A percentile compares a stretch with the other conserved stretches of the same genome.
These are phyloP conservation scores for Microtus oregoni DNA, from an alignment of 2,113 vertebrate species.

Conservation along the genomic window DNA sequence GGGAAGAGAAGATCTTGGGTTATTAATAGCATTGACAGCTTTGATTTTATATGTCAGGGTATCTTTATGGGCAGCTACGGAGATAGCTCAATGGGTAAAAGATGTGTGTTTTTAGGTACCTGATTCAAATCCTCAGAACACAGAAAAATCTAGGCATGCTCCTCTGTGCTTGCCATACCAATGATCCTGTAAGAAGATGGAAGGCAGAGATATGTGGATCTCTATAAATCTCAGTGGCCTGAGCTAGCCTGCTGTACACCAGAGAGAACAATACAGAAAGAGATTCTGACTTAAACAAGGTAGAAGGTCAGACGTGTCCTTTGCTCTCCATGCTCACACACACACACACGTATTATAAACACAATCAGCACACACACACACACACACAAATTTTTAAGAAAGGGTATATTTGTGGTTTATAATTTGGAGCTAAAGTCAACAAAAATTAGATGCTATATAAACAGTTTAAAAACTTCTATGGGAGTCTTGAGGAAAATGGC, in stretches of 20 bases:
- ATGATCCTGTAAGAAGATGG: background rate
- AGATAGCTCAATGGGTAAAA: background rate
- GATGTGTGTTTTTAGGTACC: background rate
- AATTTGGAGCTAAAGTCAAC: constrained; percentile 30
- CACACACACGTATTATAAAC: too few relatives aligned
- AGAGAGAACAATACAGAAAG: background rate
- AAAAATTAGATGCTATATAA: constrained; percentile 29
- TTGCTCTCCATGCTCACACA: background rate
- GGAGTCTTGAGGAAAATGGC: background rate
- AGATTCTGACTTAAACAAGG: background rate
- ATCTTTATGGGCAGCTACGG: background rate
- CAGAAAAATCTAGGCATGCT: too few relatives aligned
- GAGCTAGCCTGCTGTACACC: background rate
- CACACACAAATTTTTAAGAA: background rate
- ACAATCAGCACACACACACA: background rate
- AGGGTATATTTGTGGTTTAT: background rate
- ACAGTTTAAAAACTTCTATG: constrained; percentile 15
- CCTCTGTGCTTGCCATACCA: background rate
- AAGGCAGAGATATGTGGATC: background rate
- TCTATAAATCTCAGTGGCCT: background rate
- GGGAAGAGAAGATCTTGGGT: background rate
- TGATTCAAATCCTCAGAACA: background rate
- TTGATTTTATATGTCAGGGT: background rate
- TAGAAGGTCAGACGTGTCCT: too few relatives aligned
- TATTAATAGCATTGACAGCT: background rate